Base-by-base conservation (phyloP, 2,113 vertebrate genomes). In the Coturnix japonica region DNA sequence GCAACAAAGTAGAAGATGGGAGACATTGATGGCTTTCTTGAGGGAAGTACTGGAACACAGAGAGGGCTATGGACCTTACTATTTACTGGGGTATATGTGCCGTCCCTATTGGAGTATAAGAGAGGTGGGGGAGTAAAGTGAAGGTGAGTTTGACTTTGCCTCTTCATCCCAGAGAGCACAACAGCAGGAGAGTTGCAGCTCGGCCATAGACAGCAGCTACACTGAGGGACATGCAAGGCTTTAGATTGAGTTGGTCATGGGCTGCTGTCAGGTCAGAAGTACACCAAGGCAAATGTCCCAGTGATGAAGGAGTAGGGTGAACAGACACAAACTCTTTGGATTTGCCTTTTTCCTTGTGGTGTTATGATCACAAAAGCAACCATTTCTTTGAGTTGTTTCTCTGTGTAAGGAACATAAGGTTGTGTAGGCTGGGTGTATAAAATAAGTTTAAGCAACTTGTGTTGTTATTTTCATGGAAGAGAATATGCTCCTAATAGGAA, bases 41-140 rank as follows among this genome's bases (percentile, higher is more conserved):
- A 12, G 37, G 41, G 20, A 51, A 76, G 21, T n/a, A 25, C 21
- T 3, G 1, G 22, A 11, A 13, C n/a, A 59, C 15, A 23, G 12
- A 2, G 2, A 67, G 20, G 19, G 28, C 31, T 43, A 59, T 12
- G 30, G 25, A 6, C 18, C 18, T 4, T 5, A 25, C 41, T 6
- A 0, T 64, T 72, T 13, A 21, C 33, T 60, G 43, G 14, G 2
- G 1, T 59, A 13, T 22, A 9, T 1, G 0, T 57, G 25, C 30
- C 5, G 0, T 72, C n/a, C 5, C 35, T 30, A 3, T 7, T 18
- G 33, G 26, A 88, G 17, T 26, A 6, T 6, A 21, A 33, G 31
- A 88, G 18, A 37, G 22, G 11, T 16, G 63, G 11, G 25, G 35
- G 21, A 51, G 14, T 54, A 75, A 69, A 76, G 21, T 16, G 9